A percentile compares a stretch with the other conserved stretches of the same genome.
Evolutionary conservation across 1,140 invertebrate genomes (phyloP).

Genomic region (Potamilus streckersoni): DNA sequence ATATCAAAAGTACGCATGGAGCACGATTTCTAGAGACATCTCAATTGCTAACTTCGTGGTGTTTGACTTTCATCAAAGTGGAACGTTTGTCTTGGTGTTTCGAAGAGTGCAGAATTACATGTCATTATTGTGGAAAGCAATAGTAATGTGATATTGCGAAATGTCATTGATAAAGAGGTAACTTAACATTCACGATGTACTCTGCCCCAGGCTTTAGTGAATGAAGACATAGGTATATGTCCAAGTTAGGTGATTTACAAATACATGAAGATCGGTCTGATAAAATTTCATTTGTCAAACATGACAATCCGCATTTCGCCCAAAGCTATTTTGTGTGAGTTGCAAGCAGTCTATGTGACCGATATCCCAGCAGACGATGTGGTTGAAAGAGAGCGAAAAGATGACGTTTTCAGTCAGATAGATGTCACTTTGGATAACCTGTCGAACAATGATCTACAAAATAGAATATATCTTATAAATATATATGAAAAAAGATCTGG

Average conservation of each 20-base stretch:
- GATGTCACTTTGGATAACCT: background rate
- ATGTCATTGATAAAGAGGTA: slow-evolving; percentile 20
- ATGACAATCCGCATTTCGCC: slow-evolving; percentile 22
- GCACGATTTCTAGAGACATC: slow-evolving; percentile 7
- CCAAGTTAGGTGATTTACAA: slow-evolving; percentile 15
- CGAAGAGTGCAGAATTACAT: slow-evolving; percentile 10
- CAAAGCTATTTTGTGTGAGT: slow-evolving; percentile 23
- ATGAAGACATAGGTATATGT: slow-evolving; percentile 14
- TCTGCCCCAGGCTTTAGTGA: slow-evolving; percentile 1
- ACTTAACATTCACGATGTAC: slow-evolving; percentile 2
- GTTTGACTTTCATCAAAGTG: background rate
- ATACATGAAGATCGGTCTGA: background rate
- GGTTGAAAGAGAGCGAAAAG: background rate
- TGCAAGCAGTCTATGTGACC: slow-evolving; percentile 19
- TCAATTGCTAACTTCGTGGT: slow-evolving; percentile 7
- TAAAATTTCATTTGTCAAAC: slow-evolving; percentile 19
- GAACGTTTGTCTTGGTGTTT: slow-evolving; percentile 5
- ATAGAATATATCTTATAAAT: background rate
- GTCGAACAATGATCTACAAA: background rate
- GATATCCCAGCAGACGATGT: background rate
- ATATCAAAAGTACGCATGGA: background rate
- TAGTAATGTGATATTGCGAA: slow-evolving; percentile 9
- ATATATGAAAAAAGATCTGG: background rate
- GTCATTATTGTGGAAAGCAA: slow-evolving; percentile 10
- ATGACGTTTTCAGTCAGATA: background rate